A percentile compares a stretch with the other conserved stretches of the same genome.
These are phyloP conservation scores for Rousettus leschenaultii DNA, from an alignment of 2,113 vertebrate species.

Conservation along the genomic window DNA sequence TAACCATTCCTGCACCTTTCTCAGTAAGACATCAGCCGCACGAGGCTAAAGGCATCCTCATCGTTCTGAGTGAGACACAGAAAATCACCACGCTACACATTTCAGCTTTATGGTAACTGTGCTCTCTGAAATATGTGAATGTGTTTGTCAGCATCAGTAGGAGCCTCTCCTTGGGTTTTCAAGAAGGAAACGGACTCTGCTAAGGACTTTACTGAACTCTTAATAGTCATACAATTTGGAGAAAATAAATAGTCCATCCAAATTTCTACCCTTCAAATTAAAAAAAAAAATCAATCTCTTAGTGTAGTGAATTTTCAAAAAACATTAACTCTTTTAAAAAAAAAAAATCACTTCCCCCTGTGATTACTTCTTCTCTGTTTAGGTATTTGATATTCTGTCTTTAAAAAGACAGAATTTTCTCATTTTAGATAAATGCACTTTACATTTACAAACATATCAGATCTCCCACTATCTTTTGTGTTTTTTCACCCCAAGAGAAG, in stretches of 20 bases:
- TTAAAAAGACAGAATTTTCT: not conserved
- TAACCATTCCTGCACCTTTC: conserved; percentile 50
- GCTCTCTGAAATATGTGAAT: fast-evolving
- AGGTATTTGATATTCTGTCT: too few relatives aligned
- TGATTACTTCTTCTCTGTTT: not conserved
- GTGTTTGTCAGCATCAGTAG: not conserved
- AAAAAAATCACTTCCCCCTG: not conserved
- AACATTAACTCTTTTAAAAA: not conserved
- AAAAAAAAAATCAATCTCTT: not conserved
- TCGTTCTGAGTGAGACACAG: not conserved
- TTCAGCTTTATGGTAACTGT: not conserved
- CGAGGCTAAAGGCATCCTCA: not conserved
- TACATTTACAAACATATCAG: not conserved
- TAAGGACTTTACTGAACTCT: not conserved
- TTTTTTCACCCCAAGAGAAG: not conserved
- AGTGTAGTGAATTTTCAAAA: not conserved
- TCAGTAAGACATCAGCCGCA: not conserved
- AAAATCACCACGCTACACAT: too few relatives aligned
- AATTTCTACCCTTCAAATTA: not conserved
- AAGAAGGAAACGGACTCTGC: not conserved
- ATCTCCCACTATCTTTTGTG: not conserved
- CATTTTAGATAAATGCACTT: not conserved
- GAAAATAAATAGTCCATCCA: not conserved
- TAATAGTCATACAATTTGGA: not conserved
- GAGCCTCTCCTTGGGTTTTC: not conserved